Evolutionary conservation across 2,113 vertebrate genomes (phyloP), one percentile per base, ranked within the genome.

Genomic region (Sinocyclocheilus maitianheensis): DNA sequence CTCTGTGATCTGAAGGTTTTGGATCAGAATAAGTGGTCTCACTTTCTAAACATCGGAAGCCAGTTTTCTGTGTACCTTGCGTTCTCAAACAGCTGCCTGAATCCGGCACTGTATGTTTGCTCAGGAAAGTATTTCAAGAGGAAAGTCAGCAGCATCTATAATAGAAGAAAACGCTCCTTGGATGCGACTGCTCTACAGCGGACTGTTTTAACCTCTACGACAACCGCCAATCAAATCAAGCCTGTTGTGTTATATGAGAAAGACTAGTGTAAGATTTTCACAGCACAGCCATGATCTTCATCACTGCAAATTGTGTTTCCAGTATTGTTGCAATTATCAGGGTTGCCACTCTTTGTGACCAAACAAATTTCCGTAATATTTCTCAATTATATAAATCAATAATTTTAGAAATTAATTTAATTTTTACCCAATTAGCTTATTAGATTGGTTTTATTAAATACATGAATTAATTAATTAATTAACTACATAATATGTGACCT

Each of bases 41-140:
- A 92, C 0, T 3, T 89, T 2, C 78, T 97, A 0, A 91, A 96
- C 0, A 1, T 96, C 10, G 78, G 95, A 81, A 86, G 90, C 0
- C 96, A 99, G 85, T 48, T 98, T 63, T 91, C 94, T 11, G 83
- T 69, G 0, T 98, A 95, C 72, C 79, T 96, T 22, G 95, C 93
- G 11, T 97, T 95, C 26, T 95, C 96, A 89, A 99, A 99, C 94
- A 98, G 97, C 91, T 95, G 94, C 85, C 90, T 99, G 40, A 99
- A 99, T 90, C 98, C 98, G 0, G 24, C 97, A 82, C 89, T 99
- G 4, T 99, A 98, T 0, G 96, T 98, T 37, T 94, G 97, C 12
- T 95, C 97, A 0, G 97, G 97, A 16, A 96, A 96, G 88, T 96
- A 96, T 87, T 99, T 99, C 92, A 95, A 93, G 85, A 97, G 92